A percentile compares a stretch with the other conserved stretches of the same genome.
Evolutionary conservation across 2,888 invertebrate species (phyloP).

Genomic region (Mallateleia sp.): DNA sequence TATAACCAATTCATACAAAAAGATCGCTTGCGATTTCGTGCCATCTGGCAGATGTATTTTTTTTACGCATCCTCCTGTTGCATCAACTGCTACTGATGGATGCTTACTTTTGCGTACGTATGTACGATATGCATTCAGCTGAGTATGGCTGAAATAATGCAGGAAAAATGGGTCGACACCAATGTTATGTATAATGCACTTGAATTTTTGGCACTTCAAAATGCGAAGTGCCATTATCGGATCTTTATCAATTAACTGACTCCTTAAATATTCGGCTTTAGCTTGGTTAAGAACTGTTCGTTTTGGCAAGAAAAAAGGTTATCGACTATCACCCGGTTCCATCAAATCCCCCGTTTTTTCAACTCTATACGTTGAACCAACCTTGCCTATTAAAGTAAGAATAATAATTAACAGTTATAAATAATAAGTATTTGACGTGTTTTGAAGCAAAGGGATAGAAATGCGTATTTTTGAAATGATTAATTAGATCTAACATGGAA

Average conservation of each 20-base stretch:
- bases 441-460: too few relatives aligned
- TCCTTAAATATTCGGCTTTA: not conserved
- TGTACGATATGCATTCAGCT: constrained; percentile 33
- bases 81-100: too few relatives aligned
- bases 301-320: constrained; percentile 11
- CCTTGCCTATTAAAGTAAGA: too few relatives aligned
- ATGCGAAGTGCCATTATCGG: not conserved
- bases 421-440: too few relatives aligned
- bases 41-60: too few relatives aligned
- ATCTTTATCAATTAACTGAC: constrained; percentile 4
- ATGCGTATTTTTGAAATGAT: too few relatives aligned
- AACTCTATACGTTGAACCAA: not conserved
- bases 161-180: constrained; percentile 16
- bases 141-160: constrained; percentile 38
- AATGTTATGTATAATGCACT: constrained; percentile 23
- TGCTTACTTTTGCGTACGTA: not conserved
- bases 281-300: constrained; percentile 7
- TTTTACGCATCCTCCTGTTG: too few relatives aligned
- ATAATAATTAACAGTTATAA: too few relatives aligned
- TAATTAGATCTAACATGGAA: too few relatives aligned
- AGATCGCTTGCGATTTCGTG: too few relatives aligned
- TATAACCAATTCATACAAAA: too few relatives aligned
- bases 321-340: not conserved
- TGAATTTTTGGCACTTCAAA: not conserved
- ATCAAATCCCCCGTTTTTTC: constrained; percentile 24